These are phyloP conservation scores for Argyra leucocephala DNA, from an alignment of 2,888 invertebrate genomes.

Conservation along the genomic window DNA sequence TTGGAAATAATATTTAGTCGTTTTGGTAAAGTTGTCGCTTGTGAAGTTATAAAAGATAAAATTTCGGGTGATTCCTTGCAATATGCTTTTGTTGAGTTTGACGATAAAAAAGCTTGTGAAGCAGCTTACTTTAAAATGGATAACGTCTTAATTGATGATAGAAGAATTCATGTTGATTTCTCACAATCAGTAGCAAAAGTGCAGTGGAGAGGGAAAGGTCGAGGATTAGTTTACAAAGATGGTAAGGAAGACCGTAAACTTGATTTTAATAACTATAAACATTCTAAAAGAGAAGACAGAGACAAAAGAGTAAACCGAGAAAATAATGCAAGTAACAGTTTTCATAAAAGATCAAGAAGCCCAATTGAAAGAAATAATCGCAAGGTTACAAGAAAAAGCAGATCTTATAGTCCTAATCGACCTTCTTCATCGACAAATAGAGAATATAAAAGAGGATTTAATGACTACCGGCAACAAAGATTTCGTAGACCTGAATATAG, in stretches of 20 bases:
- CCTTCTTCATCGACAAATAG: not conserved
- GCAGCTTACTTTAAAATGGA: constrained; percentile 99
- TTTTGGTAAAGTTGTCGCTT: constrained; percentile 86
- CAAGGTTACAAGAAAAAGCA: not conserved
- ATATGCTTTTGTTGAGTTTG: constrained; percentile 98
- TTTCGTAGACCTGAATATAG: not conserved
- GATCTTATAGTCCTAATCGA: not conserved
- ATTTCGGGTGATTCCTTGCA: constrained; percentile 90
- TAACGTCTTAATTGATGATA: constrained; percentile 96
- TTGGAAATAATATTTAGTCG: constrained; percentile 95
- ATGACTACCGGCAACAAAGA: not conserved
- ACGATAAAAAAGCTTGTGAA: constrained; percentile 84
- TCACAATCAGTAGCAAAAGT: constrained; percentile 96
- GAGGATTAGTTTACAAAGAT: constrained; percentile 52
- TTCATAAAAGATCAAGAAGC: constrained; percentile 16
- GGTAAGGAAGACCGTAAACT: constrained; percentile 28
- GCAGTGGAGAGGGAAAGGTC: constrained; percentile 80
- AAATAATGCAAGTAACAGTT: too few relatives aligned
- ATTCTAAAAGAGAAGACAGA: not conserved
- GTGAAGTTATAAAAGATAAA: constrained; percentile 92
- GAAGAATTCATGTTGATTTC: constrained; percentile 98
- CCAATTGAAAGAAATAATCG: not conserved
- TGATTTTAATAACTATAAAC: constrained; percentile 34
- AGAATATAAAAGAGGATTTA: not conserved
- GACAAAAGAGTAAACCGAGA: constrained; percentile 26